A percentile compares a stretch with the other conserved stretches of the same genome.
Evolutionary conservation across 2,888 invertebrate genomes (phyloP).

Genomic region (Drosophila fulvimacula): DNA sequence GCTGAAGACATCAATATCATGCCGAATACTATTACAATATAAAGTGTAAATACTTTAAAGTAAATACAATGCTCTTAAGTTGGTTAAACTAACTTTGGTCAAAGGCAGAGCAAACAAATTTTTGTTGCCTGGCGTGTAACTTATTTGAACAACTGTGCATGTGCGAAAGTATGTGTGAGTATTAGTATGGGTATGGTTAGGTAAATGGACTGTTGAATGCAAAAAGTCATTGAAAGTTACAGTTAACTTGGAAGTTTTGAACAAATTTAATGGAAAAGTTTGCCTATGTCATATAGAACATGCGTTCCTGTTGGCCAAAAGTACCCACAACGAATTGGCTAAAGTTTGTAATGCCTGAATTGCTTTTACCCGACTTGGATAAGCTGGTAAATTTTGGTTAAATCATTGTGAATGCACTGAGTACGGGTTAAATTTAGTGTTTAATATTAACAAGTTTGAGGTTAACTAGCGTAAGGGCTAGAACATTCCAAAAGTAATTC

Average conservation of each 20-base stretch:
- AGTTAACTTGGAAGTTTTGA: slow-evolving; percentile 60
- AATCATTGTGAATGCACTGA: slow-evolving; percentile 29
- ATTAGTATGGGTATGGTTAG: slow-evolving; percentile 27
- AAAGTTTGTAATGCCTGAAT: slow-evolving; percentile 44
- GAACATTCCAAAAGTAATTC: background rate
- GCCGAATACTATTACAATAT: background rate
- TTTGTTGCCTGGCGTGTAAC: slow-evolving; percentile 50
- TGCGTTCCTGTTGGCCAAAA: slow-evolving; percentile 37
- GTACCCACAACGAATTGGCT: slow-evolving; percentile 32
- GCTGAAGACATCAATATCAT: background rate
- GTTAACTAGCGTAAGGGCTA: slow-evolving; percentile 15
- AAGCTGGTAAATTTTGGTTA: slow-evolving; percentile 38
- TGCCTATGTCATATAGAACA: slow-evolving; percentile 51
- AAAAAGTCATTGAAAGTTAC: slow-evolving; percentile 69
- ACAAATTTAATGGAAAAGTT: slow-evolving; percentile 63
- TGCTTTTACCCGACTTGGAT: slow-evolving; percentile 34
- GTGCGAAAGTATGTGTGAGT: background rate
- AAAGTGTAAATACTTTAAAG: slow-evolving; percentile 15
- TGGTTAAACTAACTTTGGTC: slow-evolving; percentile 44
- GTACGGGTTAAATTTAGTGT: slow-evolving; percentile 20
- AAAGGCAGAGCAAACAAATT: slow-evolving; percentile 33
- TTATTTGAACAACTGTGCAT: slow-evolving; percentile 29
- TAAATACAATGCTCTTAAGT: slow-evolving; percentile 26
- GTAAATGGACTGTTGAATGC: slow-evolving; percentile 65
- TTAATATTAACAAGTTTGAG: too few species aligned